Conservation (phyloP, 2,113 vertebrate species). For the Rana temporaria region DNA sequence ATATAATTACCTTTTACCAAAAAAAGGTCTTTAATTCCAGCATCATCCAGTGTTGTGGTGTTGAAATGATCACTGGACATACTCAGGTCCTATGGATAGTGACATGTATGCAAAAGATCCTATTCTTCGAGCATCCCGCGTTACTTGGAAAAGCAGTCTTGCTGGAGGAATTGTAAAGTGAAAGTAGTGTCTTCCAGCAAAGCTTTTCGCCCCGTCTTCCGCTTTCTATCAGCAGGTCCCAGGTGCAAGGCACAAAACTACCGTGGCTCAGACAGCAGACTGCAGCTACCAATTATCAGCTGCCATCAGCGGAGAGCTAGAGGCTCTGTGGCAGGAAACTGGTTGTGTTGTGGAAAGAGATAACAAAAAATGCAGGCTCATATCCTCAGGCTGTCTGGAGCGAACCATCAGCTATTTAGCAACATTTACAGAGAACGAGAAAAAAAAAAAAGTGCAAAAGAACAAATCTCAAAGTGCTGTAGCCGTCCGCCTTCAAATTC, state of each 20-base stretch:
- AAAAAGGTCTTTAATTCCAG: conserved; percentile 73
- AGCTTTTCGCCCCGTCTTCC: background rate
- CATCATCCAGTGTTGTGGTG: conserved; percentile 73
- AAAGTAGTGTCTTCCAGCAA: background rate
- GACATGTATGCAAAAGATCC: conserved; percentile 14
- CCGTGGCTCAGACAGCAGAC: conserved; percentile 49
- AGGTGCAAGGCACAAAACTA: conserved; percentile 57
- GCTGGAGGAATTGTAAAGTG: background rate
- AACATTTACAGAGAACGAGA: conserved; percentile 7
- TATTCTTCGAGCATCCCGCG: conserved; percentile 30
- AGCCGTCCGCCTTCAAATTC: background rate
- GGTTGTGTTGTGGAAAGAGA: conserved; percentile 39
- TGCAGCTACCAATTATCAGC: conserved; percentile 58
- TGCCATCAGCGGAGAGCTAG: conserved; percentile 54
- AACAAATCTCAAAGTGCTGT: background rate
- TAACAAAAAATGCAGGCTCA: conserved; percentile 40
- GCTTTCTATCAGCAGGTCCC: conserved; percentile 52
- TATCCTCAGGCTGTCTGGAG: conserved; percentile 12
- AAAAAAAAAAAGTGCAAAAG: background rate
- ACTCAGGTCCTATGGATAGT: conserved; percentile 62
- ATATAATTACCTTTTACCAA: conserved; percentile 73
- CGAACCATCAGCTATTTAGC: conserved; percentile 25
- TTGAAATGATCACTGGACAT: conserved; percentile 75
- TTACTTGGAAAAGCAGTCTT: background rate
- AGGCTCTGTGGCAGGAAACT: conserved; percentile 54